Percentiles rank a stretch among this genome's conserved stretches.
phyloP scores from a whole-genome alignment of 2,888 invertebrate genomes.

The Panorpa germanica region DNA sequence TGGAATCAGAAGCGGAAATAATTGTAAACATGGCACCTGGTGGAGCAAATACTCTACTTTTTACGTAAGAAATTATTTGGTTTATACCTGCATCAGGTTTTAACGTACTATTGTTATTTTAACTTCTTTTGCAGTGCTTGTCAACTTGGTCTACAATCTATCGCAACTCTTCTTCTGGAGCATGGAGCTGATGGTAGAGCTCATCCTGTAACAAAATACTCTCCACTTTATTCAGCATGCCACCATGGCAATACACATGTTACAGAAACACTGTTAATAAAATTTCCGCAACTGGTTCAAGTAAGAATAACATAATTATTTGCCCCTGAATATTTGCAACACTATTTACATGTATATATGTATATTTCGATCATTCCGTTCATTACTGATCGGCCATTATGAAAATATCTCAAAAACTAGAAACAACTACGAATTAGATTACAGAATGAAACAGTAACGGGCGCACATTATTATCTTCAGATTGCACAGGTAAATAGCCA shows the following conservation, averaged over 20 bases:
- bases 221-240: conserved; percentile 79
- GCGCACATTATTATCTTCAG: no score
- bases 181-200: conserved; percentile 75
- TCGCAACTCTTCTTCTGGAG: conserved; percentile 58
- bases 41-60: conserved; percentile 73
- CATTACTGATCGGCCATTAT: no score
- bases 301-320: no score
- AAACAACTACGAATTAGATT: no score
- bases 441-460: no score
- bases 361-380: no score
- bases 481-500: no score
- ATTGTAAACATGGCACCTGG: conserved; percentile 75
- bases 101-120: conserved; percentile 1
- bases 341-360: no score
- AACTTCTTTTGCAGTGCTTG: conserved; percentile 36
- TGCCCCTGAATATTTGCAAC: no score
- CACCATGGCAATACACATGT: conserved; percentile 70
- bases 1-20: conserved; percentile 45
- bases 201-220: conserved; percentile 81
- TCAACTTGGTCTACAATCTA: conserved; percentile 62
- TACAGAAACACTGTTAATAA: conserved; percentile 50
- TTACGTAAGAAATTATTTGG: conserved; percentile 40
- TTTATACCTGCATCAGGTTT: background rate
- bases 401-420: no score
- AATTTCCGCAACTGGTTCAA: conserved; percentile 71